Base-by-base conservation (phyloP, 2,888 invertebrate species). In the Acleris holmiana region DNA sequence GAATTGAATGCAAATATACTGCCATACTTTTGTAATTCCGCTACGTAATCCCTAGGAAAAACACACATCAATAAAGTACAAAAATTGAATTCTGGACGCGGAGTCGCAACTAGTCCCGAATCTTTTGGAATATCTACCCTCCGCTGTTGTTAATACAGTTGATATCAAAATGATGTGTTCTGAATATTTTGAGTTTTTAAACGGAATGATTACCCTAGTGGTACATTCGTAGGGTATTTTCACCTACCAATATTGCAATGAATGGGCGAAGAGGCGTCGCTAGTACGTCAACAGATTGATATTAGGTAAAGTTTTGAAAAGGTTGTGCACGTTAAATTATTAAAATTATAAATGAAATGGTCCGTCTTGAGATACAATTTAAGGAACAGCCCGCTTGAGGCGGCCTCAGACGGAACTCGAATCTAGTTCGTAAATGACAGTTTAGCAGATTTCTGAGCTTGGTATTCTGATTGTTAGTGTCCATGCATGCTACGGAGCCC, bases 261-360 rank as follows among this genome's bases (percentile, higher is more conserved):
- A 41, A 35, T 59, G 68, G 67, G 60, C 68, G 61, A 58, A 58
- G 60, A 61, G 55, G 63, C 40, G 55, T 25, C 47, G 25, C 40
- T 29, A 49, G 55, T 55, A 60, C 65, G 55, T 60, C 68, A 50
- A 69, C 62, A 61, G 67, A 67, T 55, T 51, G 55, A 56, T 67
- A 59, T 61, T 55, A 63, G 68, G 78, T 79, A 82, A 83, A 84
- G 80, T 81, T 84, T 83, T 84, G 86, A 85, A 85, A 91, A 85
- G 91, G 91, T 92, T 92, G 91, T 92, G 91, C 91, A 91, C 90
- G 86, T 85, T 92, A 91, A 87, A 82, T 80, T 85, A 84, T 77
- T 78, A 79, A 82, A 84, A 85, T 83, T 85, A 80, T 82, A 75
- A 83, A 77, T 75, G 71, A 72, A 79, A 87, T 84, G 84, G 84